Evolutionary conservation across 2,797 vertebrate species (phyloP), one percentile per base, ranked within the genome.

Genomic region (Anguilla anguilla): DNA sequence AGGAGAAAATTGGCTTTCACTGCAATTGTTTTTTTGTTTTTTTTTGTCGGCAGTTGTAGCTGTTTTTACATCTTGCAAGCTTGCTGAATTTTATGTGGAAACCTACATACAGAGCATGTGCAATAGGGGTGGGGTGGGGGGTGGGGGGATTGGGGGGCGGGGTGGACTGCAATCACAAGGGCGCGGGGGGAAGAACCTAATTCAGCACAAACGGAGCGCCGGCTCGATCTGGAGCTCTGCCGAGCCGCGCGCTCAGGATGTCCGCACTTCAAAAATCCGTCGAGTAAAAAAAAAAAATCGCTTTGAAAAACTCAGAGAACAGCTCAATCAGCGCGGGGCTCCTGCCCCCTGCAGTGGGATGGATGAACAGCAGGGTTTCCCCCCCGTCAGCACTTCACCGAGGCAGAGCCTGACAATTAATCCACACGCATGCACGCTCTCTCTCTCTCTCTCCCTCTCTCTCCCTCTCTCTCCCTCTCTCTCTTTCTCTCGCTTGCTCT

Each of bases 371-470:
- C 35, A 59, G 85, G 39, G 84, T 85, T 90, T 35, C 85, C 19
- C 89, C 87, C 92, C 89, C 93, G 91, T 95, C 94, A 95, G 93
- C 92, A 90, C 89, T 93, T 93, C 90, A 89, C 89, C 85, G 69
- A 5, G 43, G 31, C 31, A 77, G n/a, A 69, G 35, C 17, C 31
- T 77, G 31, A 11, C 72, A 77, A 77, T 77, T 77, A 77, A 77
- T 77, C 72, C 72, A 77, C 72, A 39, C 64, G 7, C 53, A 10
- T 9, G 7, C 53, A 1, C 6, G 1, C 10, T 6, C 87, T 57
- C 51, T 28, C 59, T 46, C 43, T 11, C 39, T 81, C 72, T 81
- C 25, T 85, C 9, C 6, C 87, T 55, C 57, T 59, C 57, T 0
- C 17, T 25, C 22, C 7, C 39, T 19, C 35, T 86, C 72, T 79